Evolutionary conservation across 2,797 vertebrate species (phyloP), one percentile per base, ranked within the genome.

Genomic region (Benthosema pterotum): DNA sequence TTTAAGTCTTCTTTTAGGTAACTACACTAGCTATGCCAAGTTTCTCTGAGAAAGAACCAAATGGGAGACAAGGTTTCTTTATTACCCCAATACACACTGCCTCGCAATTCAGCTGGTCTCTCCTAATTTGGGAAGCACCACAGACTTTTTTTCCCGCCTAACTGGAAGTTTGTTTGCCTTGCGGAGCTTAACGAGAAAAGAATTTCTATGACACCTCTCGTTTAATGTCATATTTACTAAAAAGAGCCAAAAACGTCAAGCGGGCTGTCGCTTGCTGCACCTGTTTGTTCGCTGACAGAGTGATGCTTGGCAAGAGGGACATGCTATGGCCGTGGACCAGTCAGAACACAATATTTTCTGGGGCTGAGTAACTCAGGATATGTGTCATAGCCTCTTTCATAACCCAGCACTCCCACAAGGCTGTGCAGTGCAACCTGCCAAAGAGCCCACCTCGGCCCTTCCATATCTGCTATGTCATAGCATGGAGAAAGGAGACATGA

Each of bases 221-320:
- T 67, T 67, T 71, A 22, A 75, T 74, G 79, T 68, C 66, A 65
- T 87, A 89, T 90, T 90, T 89, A 89, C 74, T 73, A 65, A 52
- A 67, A 60, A 47, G 79, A 80, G 83, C 78, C 88, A 88, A 85
- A 75, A 70, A 63, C 77, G 70, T 50, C 67, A 60, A 19, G 56
- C 67, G 42, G 78, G 80, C 77, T 69, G 73, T 80, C 79, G 65
- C 84, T 68, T n/a, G 42, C 64, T 72, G 60, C 77, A 85, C 80
- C 81, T 82, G 74, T 83, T 88, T 82, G 83, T 85, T 82, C 79
- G 86, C 84, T 69, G 61, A 68, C 67, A 82, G 80, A 79, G 78
- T 72, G 80, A 78, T 83, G 77, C 88, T 66, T 83, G 52, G 74
- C 55, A 67, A 77, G 64, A 62, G 54, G 63, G 74, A 87, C 83